Base-by-base conservation (phyloP, 2,888 invertebrate genomes). In the Coelopa pilipes region DNA sequence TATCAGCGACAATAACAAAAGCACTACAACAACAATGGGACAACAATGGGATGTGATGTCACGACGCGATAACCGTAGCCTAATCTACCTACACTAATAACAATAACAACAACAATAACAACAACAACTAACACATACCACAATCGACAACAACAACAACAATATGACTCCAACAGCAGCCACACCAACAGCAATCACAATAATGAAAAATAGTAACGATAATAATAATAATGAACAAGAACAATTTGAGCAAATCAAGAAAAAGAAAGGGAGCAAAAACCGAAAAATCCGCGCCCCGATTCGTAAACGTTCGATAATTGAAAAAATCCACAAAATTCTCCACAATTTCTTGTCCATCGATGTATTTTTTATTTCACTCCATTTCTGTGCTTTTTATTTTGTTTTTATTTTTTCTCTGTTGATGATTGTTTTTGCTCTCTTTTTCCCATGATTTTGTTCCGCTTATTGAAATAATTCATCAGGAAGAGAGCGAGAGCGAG, bases 51-150 rank as follows among this genome's bases (percentile, higher is more conserved):
- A 21, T 60, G 60, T 60, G 60, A 60, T 24, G 60, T 60, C 60
- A 60, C 60, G 21, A 21, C 34, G 60, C 24, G 60, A 60, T 60
- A 53, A 53, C 15, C 53, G 13, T 15, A 13, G 53, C 3, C 53
- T 53, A 53, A 53, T 53, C 53, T 53, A 53, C 13, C 53, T 15
- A 53, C 10, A 11, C 2, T 15, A 13, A 53, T 53, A 53, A 53
- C 53, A 53, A 53, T 53, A 53, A 53, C 53, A 53, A 53, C 53
- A 53, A 53, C 53, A 53, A 53, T 9, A 53, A 53, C 53, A 53
- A 60, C 21, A 60, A 60, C 7, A 34, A 34, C 7, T 2, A 34
- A 34, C 34, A 34, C 34, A 53, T 53, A 53, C 13, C 49, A 53
- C 4, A 15, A 53, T 15, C 53, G 10, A 53, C 4, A 4, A 34